Conservation (phyloP, 2,113 vertebrate genomes). For the Bos taurus region DNA sequence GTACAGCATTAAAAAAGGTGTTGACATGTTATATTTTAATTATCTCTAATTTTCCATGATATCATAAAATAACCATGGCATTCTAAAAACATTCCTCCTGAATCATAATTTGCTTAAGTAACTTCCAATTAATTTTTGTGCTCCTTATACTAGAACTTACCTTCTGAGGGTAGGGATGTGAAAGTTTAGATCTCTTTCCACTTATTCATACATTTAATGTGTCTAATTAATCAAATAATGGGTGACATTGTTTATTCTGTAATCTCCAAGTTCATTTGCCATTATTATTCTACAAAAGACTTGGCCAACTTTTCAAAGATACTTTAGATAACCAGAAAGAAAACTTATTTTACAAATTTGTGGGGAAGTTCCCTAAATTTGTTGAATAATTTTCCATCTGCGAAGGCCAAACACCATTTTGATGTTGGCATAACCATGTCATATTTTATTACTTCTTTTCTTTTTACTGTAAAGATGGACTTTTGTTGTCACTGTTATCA, state of each 20-base stretch:
- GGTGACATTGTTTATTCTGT: background rate
- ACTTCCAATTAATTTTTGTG: background rate
- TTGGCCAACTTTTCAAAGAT: constrained; percentile 31
- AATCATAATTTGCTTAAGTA: constrained; percentile 46
- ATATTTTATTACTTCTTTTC: background rate
- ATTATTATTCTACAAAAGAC: background rate
- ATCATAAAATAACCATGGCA: constrained; percentile 37
- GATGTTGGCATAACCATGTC: background rate
- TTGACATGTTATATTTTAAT: constrained; percentile 51
- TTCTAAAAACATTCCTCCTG: constrained; percentile 69
- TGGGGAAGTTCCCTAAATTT: background rate
- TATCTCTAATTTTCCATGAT: constrained; percentile 67
- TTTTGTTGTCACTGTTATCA: background rate
- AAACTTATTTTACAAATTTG: constrained; percentile 11
- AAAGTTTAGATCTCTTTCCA: background rate
- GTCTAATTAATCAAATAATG: constrained; percentile 49
- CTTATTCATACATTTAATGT: constrained; percentile 18
- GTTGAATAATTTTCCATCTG: background rate
- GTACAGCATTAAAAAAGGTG: background rate
- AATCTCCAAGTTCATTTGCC: background rate
- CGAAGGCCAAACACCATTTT: background rate
- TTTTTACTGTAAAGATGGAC: background rate
- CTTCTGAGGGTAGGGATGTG: background rate
- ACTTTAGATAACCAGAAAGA: background rate
- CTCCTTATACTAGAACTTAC: background rate